Evolutionary conservation across 2,888 invertebrate genomes (phyloP).

Genomic region (Ennomos fuscantarius): DNA sequence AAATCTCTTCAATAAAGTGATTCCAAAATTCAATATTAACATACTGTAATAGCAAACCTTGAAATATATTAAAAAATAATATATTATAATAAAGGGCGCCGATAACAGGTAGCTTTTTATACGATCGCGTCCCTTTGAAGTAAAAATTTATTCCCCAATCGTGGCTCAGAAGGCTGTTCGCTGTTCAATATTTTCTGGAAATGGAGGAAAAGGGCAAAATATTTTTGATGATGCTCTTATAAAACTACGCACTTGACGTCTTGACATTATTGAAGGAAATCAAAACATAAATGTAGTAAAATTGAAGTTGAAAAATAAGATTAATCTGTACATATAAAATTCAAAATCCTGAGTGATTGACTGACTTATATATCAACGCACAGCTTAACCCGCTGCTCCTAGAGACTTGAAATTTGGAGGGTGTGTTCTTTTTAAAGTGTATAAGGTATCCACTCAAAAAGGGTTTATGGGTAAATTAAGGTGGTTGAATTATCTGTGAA

Average conservation of each 20-base stretch:
- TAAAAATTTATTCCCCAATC: conserved; percentile 49
- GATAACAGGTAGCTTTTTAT: conserved; percentile 48
- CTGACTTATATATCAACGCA: too few species aligned
- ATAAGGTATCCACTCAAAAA: too few species aligned
- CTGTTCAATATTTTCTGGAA: conserved; percentile 39
- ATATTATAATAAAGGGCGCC: conserved; percentile 40
- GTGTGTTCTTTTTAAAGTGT: too few species aligned
- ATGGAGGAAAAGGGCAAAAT: conserved; percentile 25
- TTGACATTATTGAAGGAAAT: background rate
- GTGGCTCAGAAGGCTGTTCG: conserved; percentile 44
- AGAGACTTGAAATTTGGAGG: too few species aligned
- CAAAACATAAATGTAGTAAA: too few species aligned
- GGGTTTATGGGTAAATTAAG: too few species aligned
- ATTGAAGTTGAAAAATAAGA: too few species aligned
- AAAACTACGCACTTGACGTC: conserved; percentile 24
- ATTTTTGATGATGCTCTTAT: conserved; percentile 23
- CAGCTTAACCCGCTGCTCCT: too few species aligned
- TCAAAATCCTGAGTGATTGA: too few species aligned
- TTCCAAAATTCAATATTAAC: conserved; percentile 20
- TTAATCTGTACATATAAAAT: too few species aligned
- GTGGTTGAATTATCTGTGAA: too few species aligned
- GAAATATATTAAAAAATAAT: conserved; percentile 29
- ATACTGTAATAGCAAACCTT: conserved; percentile 14
- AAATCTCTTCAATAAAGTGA: background rate
- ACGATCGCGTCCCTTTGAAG: conserved; percentile 46